These are phyloP conservation scores for Philopotamus ludificatus DNA, from an alignment of 1,140 invertebrate genomes.

Conservation along the genomic window DNA sequence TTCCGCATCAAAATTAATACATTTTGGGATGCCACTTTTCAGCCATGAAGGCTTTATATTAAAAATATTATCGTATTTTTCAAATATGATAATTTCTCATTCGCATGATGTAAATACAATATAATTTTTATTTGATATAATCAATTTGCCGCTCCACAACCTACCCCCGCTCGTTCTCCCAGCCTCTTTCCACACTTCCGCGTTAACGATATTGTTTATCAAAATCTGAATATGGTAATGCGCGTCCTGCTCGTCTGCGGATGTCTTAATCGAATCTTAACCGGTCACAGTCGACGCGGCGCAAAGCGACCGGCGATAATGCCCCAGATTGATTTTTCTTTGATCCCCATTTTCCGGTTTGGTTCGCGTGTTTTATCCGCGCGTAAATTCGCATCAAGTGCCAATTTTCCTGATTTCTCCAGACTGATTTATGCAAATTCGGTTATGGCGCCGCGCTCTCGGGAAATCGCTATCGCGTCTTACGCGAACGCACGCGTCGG, in stretches of 20 bases:
- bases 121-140: no score
- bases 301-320: background rate
- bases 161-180: no score
- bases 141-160: no score
- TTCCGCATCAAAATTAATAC: no score
- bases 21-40: no score
- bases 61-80: no score
- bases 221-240: background rate
- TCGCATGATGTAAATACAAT: no score
- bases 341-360: slow-evolving; percentile 3
- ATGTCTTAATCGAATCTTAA: background rate
- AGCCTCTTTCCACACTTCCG: no score
- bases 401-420: slow-evolving; percentile 12
- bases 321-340: background rate
- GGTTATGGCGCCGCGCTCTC: slow-evolving; percentile 4
- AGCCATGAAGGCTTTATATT: no score
- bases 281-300: background rate
- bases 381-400: slow-evolving; percentile 7
- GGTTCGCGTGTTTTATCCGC: slow-evolving; percentile 1
- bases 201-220: background rate
- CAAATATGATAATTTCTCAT: no score
- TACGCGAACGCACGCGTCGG: background rate
- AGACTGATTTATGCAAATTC: slow-evolving; percentile 27
- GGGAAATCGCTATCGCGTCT: slow-evolving; percentile 10
- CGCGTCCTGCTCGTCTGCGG: background rate